A percentile compares a stretch with the other conserved stretches of the same genome.
Evolutionary conservation across 2,888 invertebrate species (phyloP).

Genomic region (Cordylochernes scorpioides): DNA sequence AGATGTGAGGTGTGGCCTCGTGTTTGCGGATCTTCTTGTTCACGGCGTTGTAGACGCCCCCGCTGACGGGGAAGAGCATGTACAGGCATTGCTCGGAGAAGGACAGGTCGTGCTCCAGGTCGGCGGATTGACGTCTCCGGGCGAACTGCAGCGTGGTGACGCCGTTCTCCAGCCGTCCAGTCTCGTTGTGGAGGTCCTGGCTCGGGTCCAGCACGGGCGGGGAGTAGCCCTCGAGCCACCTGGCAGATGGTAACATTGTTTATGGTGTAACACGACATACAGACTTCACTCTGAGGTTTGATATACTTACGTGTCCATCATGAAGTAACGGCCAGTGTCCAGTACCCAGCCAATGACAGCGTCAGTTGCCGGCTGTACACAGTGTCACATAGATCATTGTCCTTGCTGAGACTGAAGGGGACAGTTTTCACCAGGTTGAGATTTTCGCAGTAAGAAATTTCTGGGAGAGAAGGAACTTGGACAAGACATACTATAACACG

Average conservation of each 20-base stretch:
- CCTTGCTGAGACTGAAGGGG: no score
- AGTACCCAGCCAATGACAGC: slow-evolving; percentile 70
- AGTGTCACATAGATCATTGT: no score
- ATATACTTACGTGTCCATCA: slow-evolving; percentile 44
- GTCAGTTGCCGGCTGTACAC: slow-evolving; percentile 54
- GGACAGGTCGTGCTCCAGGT: slow-evolving; percentile 37
- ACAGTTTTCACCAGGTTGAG: no score
- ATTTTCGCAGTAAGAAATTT: no score
- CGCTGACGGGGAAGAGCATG: slow-evolving; percentile 59
- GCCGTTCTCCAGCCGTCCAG: slow-evolving; percentile 44
- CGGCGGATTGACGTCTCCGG: slow-evolving; percentile 44
- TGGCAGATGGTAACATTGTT: slow-evolving; percentile 1
- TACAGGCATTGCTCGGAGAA: slow-evolving; percentile 60
- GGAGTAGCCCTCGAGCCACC: slow-evolving; percentile 45
- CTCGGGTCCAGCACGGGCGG: slow-evolving; percentile 18
- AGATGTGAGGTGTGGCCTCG: slow-evolving; percentile 38
- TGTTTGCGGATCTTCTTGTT: slow-evolving; percentile 65
- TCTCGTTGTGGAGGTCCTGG: slow-evolving; percentile 42
- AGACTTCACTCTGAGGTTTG: no score
- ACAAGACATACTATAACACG: no score
- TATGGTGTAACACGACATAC: no score
- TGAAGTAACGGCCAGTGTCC: slow-evolving; percentile 42
- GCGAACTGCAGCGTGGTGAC: slow-evolving; percentile 47
- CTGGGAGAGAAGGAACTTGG: no score
- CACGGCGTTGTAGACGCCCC: slow-evolving; percentile 50